Evolutionary conservation across 2,797 vertebrate genomes (phyloP).

Genomic region (Sebastes glaucus): DNA sequence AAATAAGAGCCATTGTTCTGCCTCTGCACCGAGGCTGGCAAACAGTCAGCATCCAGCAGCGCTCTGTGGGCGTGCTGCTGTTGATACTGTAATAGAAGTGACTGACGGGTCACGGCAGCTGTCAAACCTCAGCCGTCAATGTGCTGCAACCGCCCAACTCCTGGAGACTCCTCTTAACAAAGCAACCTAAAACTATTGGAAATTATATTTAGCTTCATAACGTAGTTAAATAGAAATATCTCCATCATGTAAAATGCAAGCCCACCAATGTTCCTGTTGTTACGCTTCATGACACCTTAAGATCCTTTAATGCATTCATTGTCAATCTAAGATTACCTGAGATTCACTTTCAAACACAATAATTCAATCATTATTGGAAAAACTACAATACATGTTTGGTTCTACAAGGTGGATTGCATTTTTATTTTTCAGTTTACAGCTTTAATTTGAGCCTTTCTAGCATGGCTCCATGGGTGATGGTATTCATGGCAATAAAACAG

Average conservation of each 20-base stretch:
- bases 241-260: background rate
- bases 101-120: constrained; percentile 67
- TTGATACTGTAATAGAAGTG: constrained; percentile 70
- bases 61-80: constrained; percentile 65
- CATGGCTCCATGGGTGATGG: no score
- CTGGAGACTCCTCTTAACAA: background rate
- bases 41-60: constrained; percentile 64
- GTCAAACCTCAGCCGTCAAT: constrained; percentile 53
- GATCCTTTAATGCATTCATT: background rate
- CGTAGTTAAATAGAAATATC: background rate
- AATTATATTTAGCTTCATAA: no score
- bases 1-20: constrained; percentile 56
- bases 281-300: background rate
- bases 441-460: background rate
- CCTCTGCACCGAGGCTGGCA: constrained; percentile 54
- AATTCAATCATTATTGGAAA: background rate
- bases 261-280: background rate
- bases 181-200: constrained; percentile 7
- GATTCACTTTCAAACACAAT: no score
- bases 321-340: no score
- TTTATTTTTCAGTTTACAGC: background rate
- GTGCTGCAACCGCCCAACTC: constrained; percentile 19
- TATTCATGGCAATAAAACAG: no score
- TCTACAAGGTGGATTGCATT: background rate
- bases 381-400: background rate